phyloP scores from a whole-genome alignment of 2,113 vertebrate species.

The Callipepla squamata region DNA sequence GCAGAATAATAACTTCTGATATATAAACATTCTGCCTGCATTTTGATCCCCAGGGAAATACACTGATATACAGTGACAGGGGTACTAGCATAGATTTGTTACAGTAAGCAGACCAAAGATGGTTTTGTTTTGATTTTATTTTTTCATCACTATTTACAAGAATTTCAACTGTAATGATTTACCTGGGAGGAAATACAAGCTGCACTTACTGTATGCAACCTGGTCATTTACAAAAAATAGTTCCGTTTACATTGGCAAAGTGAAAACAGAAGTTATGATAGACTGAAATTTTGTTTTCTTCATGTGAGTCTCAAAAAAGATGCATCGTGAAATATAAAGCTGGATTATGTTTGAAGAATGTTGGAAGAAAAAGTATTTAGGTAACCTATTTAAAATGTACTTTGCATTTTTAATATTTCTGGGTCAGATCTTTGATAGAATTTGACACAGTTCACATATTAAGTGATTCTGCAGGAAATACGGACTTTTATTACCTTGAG shows the following conservation, averaged over 20 bases:
- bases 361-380: not conserved
- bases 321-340: not conserved
- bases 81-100: not conserved
- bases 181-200: slow-evolving; percentile 11
- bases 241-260: not conserved
- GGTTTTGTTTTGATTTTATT: not conserved
- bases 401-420: not conserved
- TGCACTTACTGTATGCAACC: not conserved
- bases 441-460: no score
- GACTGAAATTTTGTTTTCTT: not conserved
- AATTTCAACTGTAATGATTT: not conserved
- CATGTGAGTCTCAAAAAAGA: not conserved
- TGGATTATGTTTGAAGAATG: not conserved
- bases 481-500: not conserved
- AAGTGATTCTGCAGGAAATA: not conserved
- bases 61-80: not conserved
- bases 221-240: not conserved
- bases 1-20: not conserved
- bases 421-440: not conserved
- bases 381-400: not conserved
- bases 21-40: not conserved
- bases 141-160: not conserved
- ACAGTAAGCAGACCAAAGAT: not conserved
- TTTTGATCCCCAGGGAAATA: not conserved
- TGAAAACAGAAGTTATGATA: not conserved